Base-by-base conservation (phyloP, 1,140 invertebrate species). In the Eciton burchellii region DNA sequence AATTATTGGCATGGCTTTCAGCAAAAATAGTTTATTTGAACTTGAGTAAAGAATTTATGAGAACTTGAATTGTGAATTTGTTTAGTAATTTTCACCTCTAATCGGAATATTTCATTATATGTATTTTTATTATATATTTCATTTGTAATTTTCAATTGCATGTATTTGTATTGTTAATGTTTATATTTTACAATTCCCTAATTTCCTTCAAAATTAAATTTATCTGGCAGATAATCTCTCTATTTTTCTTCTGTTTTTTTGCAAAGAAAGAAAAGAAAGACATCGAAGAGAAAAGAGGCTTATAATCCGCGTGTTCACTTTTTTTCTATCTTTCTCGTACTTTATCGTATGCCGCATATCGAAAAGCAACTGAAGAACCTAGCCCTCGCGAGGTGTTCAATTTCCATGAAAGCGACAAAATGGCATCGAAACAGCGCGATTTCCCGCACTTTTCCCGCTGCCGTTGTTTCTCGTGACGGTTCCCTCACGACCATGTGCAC, bases 341-440 rank as follows among this genome's bases (percentile, higher is more conserved):
- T 74, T 19, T 3, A 49, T 49, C 60, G 43, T 35, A 5, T 9
- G 35, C 59, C 73, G 73, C 56, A 79, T 56, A 56, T 81, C 84
- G 86, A 81, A 66, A 84, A 82, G 81, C 35, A 43, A 47, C 65
- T 70, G 47, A 72, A 84, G 84, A 84, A 57, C 73, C 24, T 43
- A 60, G 56, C n/a, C 57, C 57, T 79, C 56, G 87, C 63, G 49
- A 86, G 63, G 71, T 87, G 73, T 74, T 87, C 74, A 79, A 87
- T 87, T 87, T 87, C 65, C 85, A 87, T 87, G 82, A 62, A 87
- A 87, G 84, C 87, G 49, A 70, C 74, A 62, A 87, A 87, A 87
- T 87, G 49, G 74, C 74, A 74, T 63, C 68, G 82, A 81, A 84
- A 87, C 82, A 77, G 43, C 76, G 26, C 21, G 29, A 41, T 63